These are phyloP conservation scores for Sebastes diaconus DNA, from an alignment of 2,797 vertebrate species.

Conservation along the genomic window DNA sequence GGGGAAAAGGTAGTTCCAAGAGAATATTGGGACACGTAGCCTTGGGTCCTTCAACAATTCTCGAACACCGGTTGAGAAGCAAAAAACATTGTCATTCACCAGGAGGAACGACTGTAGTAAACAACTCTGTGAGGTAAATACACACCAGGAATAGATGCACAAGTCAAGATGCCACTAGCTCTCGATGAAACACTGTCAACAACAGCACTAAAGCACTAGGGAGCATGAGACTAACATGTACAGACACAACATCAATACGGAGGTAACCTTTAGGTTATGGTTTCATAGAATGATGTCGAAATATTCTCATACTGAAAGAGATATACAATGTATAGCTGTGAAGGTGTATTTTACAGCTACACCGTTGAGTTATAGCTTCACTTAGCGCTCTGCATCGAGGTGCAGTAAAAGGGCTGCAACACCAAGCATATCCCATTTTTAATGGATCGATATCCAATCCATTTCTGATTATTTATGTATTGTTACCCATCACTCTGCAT, in stretches of 20 bases:
- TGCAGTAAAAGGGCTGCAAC: neutral
- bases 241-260: constrained; percentile 10
- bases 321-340: neutral
- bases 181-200: neutral
- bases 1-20: constrained; percentile 42
- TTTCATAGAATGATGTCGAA: neutral
- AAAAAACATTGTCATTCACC: constrained; percentile 26
- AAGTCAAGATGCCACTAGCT: neutral
- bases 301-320: neutral
- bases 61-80: constrained; percentile 16
- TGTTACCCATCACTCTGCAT: neutral
- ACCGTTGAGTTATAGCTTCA: neutral
- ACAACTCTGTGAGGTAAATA: constrained; percentile 28
- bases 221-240: neutral
- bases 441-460: neutral
- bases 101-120: constrained; percentile 16
- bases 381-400: neutral
- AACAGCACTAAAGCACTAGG: neutral
- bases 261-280: neutral
- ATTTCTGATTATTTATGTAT: neutral
- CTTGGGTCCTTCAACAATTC: constrained; percentile 42
- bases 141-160: constrained; percentile 7
- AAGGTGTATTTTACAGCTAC: neutral
- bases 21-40: constrained; percentile 58
- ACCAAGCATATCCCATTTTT: neutral